Evolutionary conservation across 2,113 vertebrate species (phyloP).

Genomic region (Archocentrus centrarchus): DNA sequence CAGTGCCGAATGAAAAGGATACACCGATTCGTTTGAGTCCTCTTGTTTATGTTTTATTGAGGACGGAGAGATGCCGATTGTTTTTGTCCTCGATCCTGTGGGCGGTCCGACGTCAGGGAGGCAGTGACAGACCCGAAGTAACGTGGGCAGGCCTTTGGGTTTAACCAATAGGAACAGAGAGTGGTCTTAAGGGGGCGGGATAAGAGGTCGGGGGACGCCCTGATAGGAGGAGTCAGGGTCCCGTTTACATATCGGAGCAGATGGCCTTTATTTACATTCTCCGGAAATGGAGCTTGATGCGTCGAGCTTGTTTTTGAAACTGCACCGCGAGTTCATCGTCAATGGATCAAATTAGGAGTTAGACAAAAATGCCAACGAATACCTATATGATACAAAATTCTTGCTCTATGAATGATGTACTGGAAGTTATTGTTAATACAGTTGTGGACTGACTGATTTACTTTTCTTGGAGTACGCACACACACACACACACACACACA

Average conservation of each 20-base stretch:
- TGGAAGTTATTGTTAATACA: background rate
- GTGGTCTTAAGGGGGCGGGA: background rate
- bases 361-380: background rate
- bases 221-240: slow-evolving; percentile 37
- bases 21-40: background rate
- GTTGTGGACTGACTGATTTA: too few species aligned
- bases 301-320: background rate
- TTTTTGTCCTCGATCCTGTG: slow-evolving; percentile 78
- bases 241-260: slow-evolving; percentile 72
- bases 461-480: too few species aligned
- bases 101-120: slow-evolving; percentile 65
- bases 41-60: slow-evolving; percentile 30
- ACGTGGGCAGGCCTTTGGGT: slow-evolving; percentile 19
- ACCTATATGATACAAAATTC: background rate
- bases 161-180: slow-evolving; percentile 64
- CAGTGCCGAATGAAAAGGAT: background rate
- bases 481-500: too few species aligned
- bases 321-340: background rate
- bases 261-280: slow-evolving; percentile 77
- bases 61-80: slow-evolving; percentile 72
- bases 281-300: slow-evolving; percentile 1
- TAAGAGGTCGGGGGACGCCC: background rate
- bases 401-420: background rate
- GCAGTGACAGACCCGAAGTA: slow-evolving; percentile 25
- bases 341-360: background rate